phyloP scores from a whole-genome alignment of 30 jellyfish, hydroid and myxozoan genomes.

The Chrysaora quinquecirrha region DNA sequence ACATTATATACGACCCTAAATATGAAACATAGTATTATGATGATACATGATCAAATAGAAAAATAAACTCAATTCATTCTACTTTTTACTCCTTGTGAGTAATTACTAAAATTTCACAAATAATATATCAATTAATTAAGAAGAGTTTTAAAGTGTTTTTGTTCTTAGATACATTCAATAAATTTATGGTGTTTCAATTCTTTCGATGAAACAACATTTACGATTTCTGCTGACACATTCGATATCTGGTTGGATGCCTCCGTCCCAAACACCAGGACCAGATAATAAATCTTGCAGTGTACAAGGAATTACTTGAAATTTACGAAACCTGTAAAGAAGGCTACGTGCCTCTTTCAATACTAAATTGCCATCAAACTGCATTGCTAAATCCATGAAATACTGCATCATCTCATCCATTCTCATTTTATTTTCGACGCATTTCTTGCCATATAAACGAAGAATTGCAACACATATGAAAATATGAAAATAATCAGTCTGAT shows the following conservation, averaged over 20 bases:
- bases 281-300: conserved; percentile 78
- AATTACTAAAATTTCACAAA: no score
- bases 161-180: no score
- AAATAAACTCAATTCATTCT: no score
- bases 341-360: conserved; percentile 86
- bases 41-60: no score
- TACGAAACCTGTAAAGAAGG: conserved; percentile 77
- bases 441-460: conserved; percentile 67
- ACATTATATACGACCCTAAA: no score
- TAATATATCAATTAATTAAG: no score
- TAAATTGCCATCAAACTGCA: conserved; percentile 86
- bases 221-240: conserved; percentile 80
- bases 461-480: conserved; percentile 89
- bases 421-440: conserved; percentile 71
- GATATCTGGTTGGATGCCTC: conserved; percentile 93
- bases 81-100: no score
- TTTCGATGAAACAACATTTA: conserved; percentile 73
- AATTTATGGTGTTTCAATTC: no score
- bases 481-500: conserved; percentile 93
- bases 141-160: no score
- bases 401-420: conserved; percentile 82
- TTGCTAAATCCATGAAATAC: conserved; percentile 85
- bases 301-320: conserved; percentile 83
- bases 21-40: no score
- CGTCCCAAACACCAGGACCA: conserved; percentile 95